phyloP scores from a whole-genome alignment of 2,888 invertebrate species.

The Tenthredo livida region DNA sequence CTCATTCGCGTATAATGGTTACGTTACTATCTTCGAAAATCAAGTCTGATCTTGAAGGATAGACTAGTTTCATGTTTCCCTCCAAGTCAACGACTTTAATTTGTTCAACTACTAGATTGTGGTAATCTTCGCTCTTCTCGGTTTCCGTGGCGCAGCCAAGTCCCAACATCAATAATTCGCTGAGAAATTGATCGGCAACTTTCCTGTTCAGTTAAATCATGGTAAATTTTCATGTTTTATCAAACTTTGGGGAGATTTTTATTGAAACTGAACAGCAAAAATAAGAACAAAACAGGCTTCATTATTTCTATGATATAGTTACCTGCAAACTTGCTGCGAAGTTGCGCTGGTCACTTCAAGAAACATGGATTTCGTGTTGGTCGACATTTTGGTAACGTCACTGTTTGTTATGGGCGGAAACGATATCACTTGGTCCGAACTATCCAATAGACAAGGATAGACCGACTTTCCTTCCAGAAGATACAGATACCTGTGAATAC shows the following conservation, averaged over 20 bases:
- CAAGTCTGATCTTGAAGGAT: constrained; percentile 89
- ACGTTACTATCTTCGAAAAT: constrained; percentile 78
- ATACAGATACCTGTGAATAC: constrained; percentile 91
- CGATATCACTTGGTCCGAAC: constrained; percentile 85
- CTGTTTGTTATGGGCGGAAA: constrained; percentile 94
- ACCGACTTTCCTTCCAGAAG: constrained; percentile 86
- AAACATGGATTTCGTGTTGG: constrained; percentile 83
- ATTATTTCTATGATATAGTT: constrained; percentile 57
- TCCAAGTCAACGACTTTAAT: constrained; percentile 86
- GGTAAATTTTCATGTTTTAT: background rate
- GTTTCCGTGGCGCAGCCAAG: constrained; percentile 76
- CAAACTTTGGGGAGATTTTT: background rate
- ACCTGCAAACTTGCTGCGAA: constrained; percentile 83
- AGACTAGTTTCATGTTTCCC: constrained; percentile 87
- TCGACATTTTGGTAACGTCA: constrained; percentile 89
- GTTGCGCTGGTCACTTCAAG: constrained; percentile 88
- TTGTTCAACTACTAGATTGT: constrained; percentile 81
- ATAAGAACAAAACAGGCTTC: background rate
- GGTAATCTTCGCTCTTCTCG: constrained; percentile 70
- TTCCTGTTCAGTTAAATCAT: constrained; percentile 72
- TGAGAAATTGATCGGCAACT: constrained; percentile 85
- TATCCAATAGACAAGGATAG: constrained; percentile 87
- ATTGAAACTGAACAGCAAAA: background rate
- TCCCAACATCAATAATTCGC: constrained; percentile 82
- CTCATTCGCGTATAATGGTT: constrained; percentile 67